Evolutionary conservation across 2,888 invertebrate species (phyloP).

Genomic region (Elmis aenea): DNA sequence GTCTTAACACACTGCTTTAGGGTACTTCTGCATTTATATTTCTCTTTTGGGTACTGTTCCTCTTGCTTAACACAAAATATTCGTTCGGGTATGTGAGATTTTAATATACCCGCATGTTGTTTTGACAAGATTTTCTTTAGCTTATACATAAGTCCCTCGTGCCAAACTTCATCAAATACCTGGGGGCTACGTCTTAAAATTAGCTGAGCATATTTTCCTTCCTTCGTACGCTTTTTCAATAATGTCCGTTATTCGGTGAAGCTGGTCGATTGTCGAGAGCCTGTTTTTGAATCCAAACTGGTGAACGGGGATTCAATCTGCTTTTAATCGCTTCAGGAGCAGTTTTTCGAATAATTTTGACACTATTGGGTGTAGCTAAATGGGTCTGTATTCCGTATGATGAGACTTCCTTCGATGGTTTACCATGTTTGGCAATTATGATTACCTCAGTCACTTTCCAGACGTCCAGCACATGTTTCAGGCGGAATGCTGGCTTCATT

Average conservation of each 20-base stretch:
- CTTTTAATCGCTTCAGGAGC: too few relatives aligned
- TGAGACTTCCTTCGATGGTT: background rate
- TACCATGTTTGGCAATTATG: background rate
- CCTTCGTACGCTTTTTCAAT: background rate
- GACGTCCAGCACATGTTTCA: background rate
- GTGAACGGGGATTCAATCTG: too few relatives aligned
- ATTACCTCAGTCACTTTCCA: background rate
- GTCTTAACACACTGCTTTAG: background rate
- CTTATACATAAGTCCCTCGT: background rate
- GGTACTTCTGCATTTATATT: background rate
- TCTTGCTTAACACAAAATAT: background rate
- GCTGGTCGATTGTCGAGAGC: background rate
- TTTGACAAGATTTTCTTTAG: background rate
- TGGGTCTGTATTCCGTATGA: background rate
- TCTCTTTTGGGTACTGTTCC: background rate
- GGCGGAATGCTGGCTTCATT: background rate
- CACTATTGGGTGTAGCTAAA: background rate
- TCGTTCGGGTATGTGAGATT: background rate
- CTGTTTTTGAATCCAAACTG: background rate
- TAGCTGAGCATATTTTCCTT: background rate
- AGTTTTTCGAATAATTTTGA: too few relatives aligned
- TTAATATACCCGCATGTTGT: background rate
- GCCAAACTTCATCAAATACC: background rate
- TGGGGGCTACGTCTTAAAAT: too few relatives aligned
- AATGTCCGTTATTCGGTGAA: background rate